Conservation (phyloP, 2,797 vertebrate genomes). For the Anolis apletophallus region DNA sequence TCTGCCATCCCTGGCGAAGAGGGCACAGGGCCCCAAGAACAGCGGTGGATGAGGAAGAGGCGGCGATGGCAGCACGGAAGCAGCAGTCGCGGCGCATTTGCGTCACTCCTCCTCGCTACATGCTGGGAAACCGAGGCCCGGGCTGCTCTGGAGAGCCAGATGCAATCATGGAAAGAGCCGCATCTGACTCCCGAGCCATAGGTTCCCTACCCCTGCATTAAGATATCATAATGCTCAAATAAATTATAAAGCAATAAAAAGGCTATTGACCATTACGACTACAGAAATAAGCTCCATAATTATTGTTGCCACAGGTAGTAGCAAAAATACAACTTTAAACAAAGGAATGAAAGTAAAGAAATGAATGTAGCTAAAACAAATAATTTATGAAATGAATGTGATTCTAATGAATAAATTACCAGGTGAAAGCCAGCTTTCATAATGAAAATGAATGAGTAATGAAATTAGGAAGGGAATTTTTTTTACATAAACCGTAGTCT, state of each 20-base stretch:
- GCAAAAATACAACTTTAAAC: neutral
- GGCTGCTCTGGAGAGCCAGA: no score
- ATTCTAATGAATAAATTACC: constrained; percentile 1
- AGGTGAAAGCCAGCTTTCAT: neutral
- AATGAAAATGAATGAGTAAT: constrained; percentile 8
- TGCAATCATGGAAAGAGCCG: no score
- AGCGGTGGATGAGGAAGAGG: no score
- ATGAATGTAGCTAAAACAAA: neutral
- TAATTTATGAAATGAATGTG: neutral
- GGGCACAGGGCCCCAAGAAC: no score
- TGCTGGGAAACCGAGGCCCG: no score
- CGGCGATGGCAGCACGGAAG: no score
- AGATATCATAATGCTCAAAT: neutral
- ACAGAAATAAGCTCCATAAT: neutral
- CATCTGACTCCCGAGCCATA: no score
- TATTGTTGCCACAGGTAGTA: neutral
- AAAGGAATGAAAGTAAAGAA: neutral
- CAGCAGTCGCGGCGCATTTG: no score
- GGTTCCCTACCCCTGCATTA: no score
- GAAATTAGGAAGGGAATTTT: neutral
- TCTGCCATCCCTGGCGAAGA: no score
- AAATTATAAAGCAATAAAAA: neutral
- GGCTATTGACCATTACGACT: neutral
- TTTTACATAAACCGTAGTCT: neutral
- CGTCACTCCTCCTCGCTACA: no score